Conservation (phyloP, 2,797 vertebrate species). For the Zalophus californianus region DNA sequence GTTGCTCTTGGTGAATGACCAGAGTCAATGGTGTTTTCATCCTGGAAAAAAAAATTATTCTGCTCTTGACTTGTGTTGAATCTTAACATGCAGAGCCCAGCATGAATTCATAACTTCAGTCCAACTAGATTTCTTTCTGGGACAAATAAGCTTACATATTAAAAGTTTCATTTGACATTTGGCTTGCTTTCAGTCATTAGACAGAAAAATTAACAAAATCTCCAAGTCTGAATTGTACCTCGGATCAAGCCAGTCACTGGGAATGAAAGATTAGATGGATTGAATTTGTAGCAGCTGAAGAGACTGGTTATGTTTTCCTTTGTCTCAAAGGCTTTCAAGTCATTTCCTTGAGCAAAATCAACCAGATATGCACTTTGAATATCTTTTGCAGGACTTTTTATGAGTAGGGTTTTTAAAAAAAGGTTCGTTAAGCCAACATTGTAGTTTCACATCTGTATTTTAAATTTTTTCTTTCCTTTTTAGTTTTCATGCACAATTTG, state of each 20-base stretch:
- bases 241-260: conserved; percentile 30
- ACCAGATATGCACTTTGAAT: conserved; percentile 35
- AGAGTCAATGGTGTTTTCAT: neutral
- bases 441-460: conserved; percentile 33
- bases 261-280: conserved; percentile 53
- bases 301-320: conserved; percentile 55
- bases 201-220: conserved; percentile 46
- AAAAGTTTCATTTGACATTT: neutral
- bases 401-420: conserved; percentile 16
- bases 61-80: conserved; percentile 3
- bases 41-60: neutral
- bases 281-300: conserved; percentile 29
- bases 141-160: conserved; percentile 16
- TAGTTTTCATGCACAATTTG: conserved; percentile 66
- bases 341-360: conserved; percentile 71
- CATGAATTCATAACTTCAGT: conserved; percentile 26
- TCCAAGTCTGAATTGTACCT: conserved; percentile 25
- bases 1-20: neutral
- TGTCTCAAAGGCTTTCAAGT: conserved; percentile 65
- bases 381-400: conserved; percentile 52
- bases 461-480: conserved; percentile 62
- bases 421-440: conserved; percentile 67
- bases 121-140: neutral
- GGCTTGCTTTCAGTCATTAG: conserved; percentile 46
- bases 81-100: conserved; percentile 16